phyloP scores from a whole-genome alignment of 2,113 vertebrate species.

The Chionodraco myersi region DNA sequence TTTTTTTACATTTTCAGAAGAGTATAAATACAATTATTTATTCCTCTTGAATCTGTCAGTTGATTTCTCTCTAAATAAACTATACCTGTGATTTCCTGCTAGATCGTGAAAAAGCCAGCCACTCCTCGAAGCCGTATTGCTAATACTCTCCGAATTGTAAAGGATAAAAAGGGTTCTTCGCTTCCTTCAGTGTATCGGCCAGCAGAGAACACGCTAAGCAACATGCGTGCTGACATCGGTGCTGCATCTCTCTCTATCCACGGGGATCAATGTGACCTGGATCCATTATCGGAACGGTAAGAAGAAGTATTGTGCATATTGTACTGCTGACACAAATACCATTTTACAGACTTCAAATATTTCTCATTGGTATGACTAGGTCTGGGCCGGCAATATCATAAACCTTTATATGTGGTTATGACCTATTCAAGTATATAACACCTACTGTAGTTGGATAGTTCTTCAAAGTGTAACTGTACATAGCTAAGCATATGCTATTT shows the following conservation, averaged over 20 bases:
- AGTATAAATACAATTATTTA: no score
- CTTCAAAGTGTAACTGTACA: not conserved
- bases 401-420: not conserved
- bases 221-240: constrained; percentile 93
- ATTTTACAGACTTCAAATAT: not conserved
- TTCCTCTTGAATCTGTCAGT: not conserved
- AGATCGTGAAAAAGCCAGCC: constrained; percentile 77
- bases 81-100: constrained; percentile 1
- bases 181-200: constrained; percentile 89
- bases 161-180: constrained; percentile 80
- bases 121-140: constrained; percentile 91
- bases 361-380: no score
- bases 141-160: constrained; percentile 87
- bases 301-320: not conserved
- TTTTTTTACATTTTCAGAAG: not conserved
- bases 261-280: constrained; percentile 92
- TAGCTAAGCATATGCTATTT: not conserved
- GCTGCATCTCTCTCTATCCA: constrained; percentile 94
- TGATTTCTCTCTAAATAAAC: not conserved
- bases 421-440: not conserved
- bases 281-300: constrained; percentile 85
- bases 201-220: constrained; percentile 86
- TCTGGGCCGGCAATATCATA: not conserved
- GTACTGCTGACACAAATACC: not conserved
- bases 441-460: not conserved